Base-by-base conservation (phyloP, 1,140 invertebrate genomes). In the Aphis gossypii region DNA sequence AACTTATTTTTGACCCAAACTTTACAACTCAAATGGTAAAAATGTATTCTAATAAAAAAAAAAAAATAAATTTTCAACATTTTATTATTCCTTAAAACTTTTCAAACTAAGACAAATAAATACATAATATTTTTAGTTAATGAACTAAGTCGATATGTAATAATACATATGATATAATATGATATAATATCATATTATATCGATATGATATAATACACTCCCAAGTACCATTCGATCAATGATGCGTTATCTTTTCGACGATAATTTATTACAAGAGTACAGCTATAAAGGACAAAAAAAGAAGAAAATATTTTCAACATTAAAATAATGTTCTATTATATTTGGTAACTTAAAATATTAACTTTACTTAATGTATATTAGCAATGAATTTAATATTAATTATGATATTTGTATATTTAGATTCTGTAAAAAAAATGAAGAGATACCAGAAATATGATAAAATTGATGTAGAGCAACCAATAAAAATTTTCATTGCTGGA, bases 301-400 rank as follows among this genome's bases (percentile, higher is more conserved):
- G 60, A 68, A 68, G 60, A 68, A 68, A 68, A n/a, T 68, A 68
- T 68, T 68, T 68, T 68, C 60, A 68, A 68, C 25, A 60, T 68
- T 68, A 68, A 68, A 6, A 68, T 30, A 25, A n/a, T 68, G 60
- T 30, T 68, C 60, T 11, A 68, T 68, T 68, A 68, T 68, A 68
- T n/a, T 68, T 68, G 60, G 60, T 68, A 68, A 68, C 23, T n/a
- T 30, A 7, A 68, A 68, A 68, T 3, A 68, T n/a, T n/a, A n/a
- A n/a, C n/a, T n/a, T 68, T 68, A 25, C 56, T 68, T n/a, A 3
- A 68, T 68, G 8, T 68, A 68, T 30, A 48, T 6, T 48, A 48
- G 5, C 51, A 30, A 68, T 68, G 9, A 68, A 68, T 68, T n/a
- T 68, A 68, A 68, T n/a, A 68, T 68, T 9, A 68, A n/a, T n/a